A percentile compares a stretch with the other conserved stretches of the same genome.
phyloP scores from a whole-genome alignment of 2,888 invertebrate genomes.

The Tethea ocularis region DNA sequence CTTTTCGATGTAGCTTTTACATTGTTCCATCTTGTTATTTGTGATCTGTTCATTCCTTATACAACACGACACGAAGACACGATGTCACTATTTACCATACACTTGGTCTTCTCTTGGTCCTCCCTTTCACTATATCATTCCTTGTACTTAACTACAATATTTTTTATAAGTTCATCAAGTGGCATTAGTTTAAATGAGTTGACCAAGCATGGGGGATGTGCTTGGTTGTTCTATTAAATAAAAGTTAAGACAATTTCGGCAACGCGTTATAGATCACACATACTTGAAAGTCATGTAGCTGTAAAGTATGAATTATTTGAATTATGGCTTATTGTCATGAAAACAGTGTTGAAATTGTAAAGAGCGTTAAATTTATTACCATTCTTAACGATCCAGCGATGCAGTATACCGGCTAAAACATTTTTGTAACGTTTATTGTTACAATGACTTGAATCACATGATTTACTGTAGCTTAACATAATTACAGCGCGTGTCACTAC shows the following conservation, averaged over 20 bases:
- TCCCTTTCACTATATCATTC: no score
- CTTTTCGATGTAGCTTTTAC: no score
- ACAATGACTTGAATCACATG: neutral
- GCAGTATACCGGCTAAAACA: neutral
- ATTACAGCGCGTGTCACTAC: neutral
- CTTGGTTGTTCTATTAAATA: no score
- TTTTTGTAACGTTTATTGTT: neutral
- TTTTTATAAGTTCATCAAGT: no score
- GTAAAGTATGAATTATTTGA: neutral
- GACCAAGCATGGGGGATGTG: no score
- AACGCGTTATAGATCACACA: neutral
- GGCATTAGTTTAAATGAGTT: no score
- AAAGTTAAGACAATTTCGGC: no score
- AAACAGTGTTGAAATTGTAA: conserved; percentile 2
- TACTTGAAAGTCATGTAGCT: neutral
- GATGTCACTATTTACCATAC: no score
- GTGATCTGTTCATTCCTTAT: no score
- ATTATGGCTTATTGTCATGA: neutral
- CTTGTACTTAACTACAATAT: neutral
- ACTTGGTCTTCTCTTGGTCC: no score
- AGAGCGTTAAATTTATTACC: neutral
- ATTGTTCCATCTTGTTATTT: no score
- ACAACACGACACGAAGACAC: no score
- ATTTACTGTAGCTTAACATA: neutral
- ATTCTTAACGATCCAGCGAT: neutral